Base-by-base conservation (phyloP, 2,888 invertebrate species). In the Melinopterus prodromus region DNA sequence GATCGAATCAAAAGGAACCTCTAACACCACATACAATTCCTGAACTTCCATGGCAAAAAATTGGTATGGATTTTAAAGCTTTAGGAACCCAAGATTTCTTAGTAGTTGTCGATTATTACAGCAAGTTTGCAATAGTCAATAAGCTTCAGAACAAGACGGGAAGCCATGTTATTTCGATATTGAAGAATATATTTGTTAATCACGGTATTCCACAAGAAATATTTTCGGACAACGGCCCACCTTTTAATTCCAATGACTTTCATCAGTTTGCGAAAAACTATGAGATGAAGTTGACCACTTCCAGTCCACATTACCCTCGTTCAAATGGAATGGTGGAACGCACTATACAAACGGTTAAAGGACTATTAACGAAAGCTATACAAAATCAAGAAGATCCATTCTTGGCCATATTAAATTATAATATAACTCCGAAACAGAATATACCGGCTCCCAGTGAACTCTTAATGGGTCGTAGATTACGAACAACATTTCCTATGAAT, bases 81-180 rank as follows among this genome's bases (percentile, higher is more conserved):
- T 82, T 9, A 84, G 85, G 71, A 82, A 83, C 9, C 81, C 81
- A 36, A 15, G 77, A 72, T 78, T 81, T 82, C 74, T 80, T 6
- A 16, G 79, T 85, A n/a, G 79, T 84, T 6, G 82, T 84, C 26
- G 84, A 84, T 71, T 83, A 84, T 76, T 84, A 82, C 35, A 85
- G 83, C 38, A 85, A 78, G 83, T 81, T 83, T 81, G 9, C 85
- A 5, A 84, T 86, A 80, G 82, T 85, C 6, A 80, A 82, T 71
- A 78, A 77, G 38, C 71, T 83, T 36, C 36, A 6, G 9, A 79
- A 82, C 71, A 82, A 82, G 38, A 83, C 82, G n/a, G 36, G 84
- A 1, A 78, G 75, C 7, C 81, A 78, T 16, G 80, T 81, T 0
- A 82, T 83, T 15, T 7, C 70, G 7, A 77, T 80, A 80, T 78